A percentile compares a stretch with the other conserved stretches of the same genome.
phyloP scores from a whole-genome alignment of 2,888 invertebrate genomes.

The Cephus pulcher region DNA sequence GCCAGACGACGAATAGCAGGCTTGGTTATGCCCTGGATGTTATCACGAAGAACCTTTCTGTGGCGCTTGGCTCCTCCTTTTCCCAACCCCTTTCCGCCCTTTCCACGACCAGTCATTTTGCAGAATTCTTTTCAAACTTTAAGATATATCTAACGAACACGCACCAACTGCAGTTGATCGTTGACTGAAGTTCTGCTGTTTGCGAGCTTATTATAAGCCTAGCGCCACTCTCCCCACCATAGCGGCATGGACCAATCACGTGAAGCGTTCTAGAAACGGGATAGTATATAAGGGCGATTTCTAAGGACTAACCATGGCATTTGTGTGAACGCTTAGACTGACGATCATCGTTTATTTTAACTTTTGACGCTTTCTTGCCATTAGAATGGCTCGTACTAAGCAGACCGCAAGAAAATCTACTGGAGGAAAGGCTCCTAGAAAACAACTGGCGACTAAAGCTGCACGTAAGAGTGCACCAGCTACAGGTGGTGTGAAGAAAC shows the following conservation, averaged over 20 bases:
- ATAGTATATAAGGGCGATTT: not conserved
- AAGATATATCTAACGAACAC: not conserved
- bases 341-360: too few relatives aligned
- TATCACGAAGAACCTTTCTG: conserved; percentile 67
- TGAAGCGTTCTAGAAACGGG: not conserved
- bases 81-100: conserved; percentile 69
- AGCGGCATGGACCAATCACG: conserved; percentile 2
- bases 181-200: not conserved
- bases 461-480: conserved; percentile 80
- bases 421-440: conserved; percentile 74
- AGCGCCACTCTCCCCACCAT: conserved; percentile 1
- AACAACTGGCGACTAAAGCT: conserved; percentile 75
- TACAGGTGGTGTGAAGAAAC: conserved; percentile 80
- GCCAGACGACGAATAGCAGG: conserved; percentile 72
- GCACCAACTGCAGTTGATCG: not conserved
- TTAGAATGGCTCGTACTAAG: conserved; percentile 78
- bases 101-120: conserved; percentile 42
- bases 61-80: conserved; percentile 72
- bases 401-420: conserved; percentile 80
- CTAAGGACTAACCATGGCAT: not conserved
- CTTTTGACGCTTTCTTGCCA: too few relatives aligned
- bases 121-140: not conserved
- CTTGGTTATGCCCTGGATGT: conserved; percentile 81
- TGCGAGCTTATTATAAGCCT: not conserved
- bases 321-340: too few relatives aligned